Evolutionary conservation across 2,888 invertebrate species (phyloP), one percentile per base, ranked within the genome.

Genomic region (Petrophora chlorosata): DNA sequence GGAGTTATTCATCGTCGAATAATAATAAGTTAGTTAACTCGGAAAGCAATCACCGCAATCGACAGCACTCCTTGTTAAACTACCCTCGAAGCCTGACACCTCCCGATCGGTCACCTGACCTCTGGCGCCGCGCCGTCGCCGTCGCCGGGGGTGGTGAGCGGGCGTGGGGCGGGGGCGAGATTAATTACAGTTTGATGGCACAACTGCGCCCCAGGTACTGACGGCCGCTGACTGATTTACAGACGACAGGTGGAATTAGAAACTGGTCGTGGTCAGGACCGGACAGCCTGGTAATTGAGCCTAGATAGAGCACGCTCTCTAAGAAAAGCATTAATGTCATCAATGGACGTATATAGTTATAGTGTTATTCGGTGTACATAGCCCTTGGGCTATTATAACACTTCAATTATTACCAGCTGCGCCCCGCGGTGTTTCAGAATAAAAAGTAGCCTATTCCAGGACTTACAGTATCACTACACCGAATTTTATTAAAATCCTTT

Each of bases 141-240:
- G 14, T 38, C 57, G 41, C 57, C 44, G 55, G 60, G 56, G 58
- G 56, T 30, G n/a, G 50, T 44, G 48, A 36, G 40, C 17, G 46
- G 61, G 55, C 55, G 60, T 9, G 25, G 25, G 25, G 3, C 3
- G 62, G 58, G 62, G 60, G 45, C 40, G 67, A 82, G 84, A 87
- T 87, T 86, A 86, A 87, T 87, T 87, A 85, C 86, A 79, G 80
- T 85, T 82, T 81, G 80, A 81, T 80, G 74, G 67, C 67, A 69
- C 77, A 67, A 56, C 65, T 67, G 76, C 73, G 67, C 76, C 77
- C 75, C 78, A 77, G 79, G 76, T 79, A 80, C 76, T 58, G 57
- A 49, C 59, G 43, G 29, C 10, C 19, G 22, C 22, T 44, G 49
- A 50, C 49, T 50, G 61, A 61, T 61, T 58, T 58, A 61, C 56